phyloP scores from a whole-genome alignment of 92 coral and sea anemone genomes.

The Palythoa heliodiscus region DNA sequence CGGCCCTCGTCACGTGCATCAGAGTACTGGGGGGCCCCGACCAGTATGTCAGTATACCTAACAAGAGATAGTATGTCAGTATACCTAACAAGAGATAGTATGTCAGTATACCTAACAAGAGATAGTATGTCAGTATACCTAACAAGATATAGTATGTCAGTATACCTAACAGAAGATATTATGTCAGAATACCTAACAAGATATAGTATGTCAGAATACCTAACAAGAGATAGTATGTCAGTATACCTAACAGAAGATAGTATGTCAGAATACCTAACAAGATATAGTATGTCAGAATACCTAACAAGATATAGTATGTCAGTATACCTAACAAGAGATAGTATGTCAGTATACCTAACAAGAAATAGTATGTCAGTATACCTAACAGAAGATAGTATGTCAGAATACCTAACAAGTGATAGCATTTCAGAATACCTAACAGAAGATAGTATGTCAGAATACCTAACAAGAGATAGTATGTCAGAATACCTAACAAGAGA shows the following conservation, averaged over 20 bases:
- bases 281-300: too few relatives aligned
- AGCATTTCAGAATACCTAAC: too few relatives aligned
- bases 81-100: conserved; percentile 43
- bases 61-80: conserved; percentile 50
- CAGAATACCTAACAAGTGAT: too few relatives aligned
- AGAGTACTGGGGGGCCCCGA: conserved; percentile 84
- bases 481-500: too few relatives aligned
- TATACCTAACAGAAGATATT: too few relatives aligned
- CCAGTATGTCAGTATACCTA: conserved; percentile 83
- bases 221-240: neutral
- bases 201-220: conserved; percentile 84
- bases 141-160: neutral
- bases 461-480: conserved; percentile 40
- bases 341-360: too few relatives aligned
- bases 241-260: too few relatives aligned
- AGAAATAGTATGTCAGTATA: conserved; percentile 83
- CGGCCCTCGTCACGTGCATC: conserved; percentile 74
- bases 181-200: too few relatives aligned
- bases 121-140: conserved; percentile 77
- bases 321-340: too few relatives aligned
- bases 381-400: conserved; percentile 29
- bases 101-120: too few relatives aligned
- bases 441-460: conserved; percentile 81
- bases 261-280: conserved; percentile 76
- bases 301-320: too few relatives aligned